A percentile compares a stretch with the other conserved stretches of the same genome.
These are phyloP conservation scores for Ariopsis seemanni DNA, from an alignment of 2,113 vertebrate species.

Conservation along the genomic window DNA sequence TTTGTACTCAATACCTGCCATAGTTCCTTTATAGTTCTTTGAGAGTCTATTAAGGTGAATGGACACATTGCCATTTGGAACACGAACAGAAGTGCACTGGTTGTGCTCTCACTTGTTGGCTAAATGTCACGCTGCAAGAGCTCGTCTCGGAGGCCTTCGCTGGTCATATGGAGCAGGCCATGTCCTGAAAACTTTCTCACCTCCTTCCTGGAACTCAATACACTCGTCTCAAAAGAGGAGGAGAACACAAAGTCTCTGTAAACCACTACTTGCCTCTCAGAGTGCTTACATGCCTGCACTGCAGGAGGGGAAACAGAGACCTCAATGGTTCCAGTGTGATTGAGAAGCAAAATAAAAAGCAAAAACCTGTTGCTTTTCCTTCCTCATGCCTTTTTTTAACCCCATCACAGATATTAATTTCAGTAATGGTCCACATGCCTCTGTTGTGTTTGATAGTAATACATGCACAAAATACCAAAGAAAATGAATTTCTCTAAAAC, in stretches of 20 bases:
- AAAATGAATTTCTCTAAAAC: not conserved
- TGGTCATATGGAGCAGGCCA: conserved; percentile 51
- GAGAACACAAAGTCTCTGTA: conserved; percentile 48
- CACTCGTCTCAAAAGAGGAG: conserved; percentile 43
- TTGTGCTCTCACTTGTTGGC: conserved; percentile 45
- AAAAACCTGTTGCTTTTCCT: conserved; percentile 8
- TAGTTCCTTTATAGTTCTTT: conserved; percentile 22
- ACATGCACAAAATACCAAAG: not conserved
- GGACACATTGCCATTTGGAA: conserved; percentile 50
- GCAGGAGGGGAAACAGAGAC: conserved; percentile 32
- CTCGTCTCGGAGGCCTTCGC: conserved; percentile 45
- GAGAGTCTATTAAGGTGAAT: conserved; percentile 34
- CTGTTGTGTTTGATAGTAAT: not conserved
- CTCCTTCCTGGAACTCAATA: conserved; percentile 46
- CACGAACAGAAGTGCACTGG: conserved; percentile 43
- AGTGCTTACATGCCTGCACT: conserved; percentile 31
- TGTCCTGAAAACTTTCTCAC: conserved; percentile 53
- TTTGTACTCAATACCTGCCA: conserved; percentile 13
- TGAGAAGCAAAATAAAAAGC: conserved; percentile 27
- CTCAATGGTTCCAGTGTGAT: conserved; percentile 37
- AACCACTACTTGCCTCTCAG: conserved; percentile 30
- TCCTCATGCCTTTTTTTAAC: not conserved
- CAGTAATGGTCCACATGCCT: not conserved
- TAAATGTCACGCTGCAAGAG: conserved; percentile 56
- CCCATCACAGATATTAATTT: conserved; percentile 1